These are phyloP conservation scores for Rhabdomys pumilio DNA, from an alignment of 2,797 vertebrate species.

Conservation along the genomic window DNA sequence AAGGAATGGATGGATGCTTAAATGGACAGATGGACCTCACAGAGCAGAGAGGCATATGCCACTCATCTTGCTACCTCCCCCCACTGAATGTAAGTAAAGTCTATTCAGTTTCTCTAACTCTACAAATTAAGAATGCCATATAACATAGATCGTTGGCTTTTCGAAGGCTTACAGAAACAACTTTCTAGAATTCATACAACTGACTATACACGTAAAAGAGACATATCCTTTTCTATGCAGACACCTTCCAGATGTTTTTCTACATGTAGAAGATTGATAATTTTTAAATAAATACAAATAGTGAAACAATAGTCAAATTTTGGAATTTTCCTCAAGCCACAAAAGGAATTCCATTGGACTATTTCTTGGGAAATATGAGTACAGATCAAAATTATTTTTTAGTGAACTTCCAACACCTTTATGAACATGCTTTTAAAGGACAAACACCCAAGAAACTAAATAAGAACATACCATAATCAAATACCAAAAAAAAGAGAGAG, in stretches of 20 bases:
- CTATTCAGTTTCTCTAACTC: constrained; percentile 65
- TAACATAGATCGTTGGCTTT: constrained; percentile 53
- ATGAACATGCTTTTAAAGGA: constrained; percentile 62
- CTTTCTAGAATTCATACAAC: constrained; percentile 62
- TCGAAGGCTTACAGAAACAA: constrained; percentile 67
- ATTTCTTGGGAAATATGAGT: constrained; percentile 50
- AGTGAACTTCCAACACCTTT: constrained; percentile 50
- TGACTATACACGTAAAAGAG: constrained; percentile 76
- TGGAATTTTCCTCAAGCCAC: constrained; percentile 37
- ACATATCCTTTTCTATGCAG: constrained; percentile 67
- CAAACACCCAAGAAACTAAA: constrained; percentile 52
- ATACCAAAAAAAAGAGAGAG: background rate
- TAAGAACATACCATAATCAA: constrained; percentile 35
- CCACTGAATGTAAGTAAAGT: constrained; percentile 70
- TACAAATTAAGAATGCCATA: constrained; percentile 62
- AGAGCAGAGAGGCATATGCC: constrained; percentile 66
- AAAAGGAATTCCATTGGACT: constrained; percentile 52
- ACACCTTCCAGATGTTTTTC: constrained; percentile 64
- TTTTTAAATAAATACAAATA: constrained; percentile 53
- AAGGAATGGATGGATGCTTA: constrained; percentile 69
- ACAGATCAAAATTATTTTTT: constrained; percentile 62
- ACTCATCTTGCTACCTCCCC: constrained; percentile 72
- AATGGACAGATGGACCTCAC: constrained; percentile 62
- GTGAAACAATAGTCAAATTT: constrained; percentile 71
- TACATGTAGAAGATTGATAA: constrained; percentile 66